phyloP scores from a whole-genome alignment of 2,888 invertebrate genomes.

The Acronicta alni region DNA sequence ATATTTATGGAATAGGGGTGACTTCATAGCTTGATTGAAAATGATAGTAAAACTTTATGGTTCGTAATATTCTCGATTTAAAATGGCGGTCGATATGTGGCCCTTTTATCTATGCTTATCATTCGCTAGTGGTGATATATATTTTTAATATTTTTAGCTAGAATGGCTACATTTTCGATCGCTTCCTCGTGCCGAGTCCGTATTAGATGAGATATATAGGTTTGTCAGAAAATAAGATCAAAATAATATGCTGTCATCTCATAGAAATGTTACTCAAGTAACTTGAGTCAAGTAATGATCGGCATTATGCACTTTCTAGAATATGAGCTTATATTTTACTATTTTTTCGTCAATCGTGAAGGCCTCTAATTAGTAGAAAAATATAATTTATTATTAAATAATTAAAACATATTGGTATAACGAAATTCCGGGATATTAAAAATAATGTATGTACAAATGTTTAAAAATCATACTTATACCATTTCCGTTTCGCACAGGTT shows the following conservation, averaged over 20 bases:
- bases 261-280: neutral
- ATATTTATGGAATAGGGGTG: constrained; percentile 38
- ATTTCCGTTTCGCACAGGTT: constrained; percentile 24
- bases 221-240: too few relatives aligned
- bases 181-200: constrained; percentile 10
- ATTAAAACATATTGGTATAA: constrained; percentile 22
- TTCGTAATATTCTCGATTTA: constrained; percentile 7
- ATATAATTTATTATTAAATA: constrained; percentile 37
- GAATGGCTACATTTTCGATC: constrained; percentile 3
- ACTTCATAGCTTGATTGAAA: constrained; percentile 38
- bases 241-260: too few relatives aligned
- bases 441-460: constrained; percentile 19
- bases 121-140: constrained; percentile 45
- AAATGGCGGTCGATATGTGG: constrained; percentile 2
- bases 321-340: neutral
- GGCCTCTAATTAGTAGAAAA: constrained; percentile 39
- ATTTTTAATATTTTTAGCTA: constrained; percentile 22
- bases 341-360: constrained; percentile 29
- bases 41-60: constrained; percentile 14
- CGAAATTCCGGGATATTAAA: constrained; percentile 5
- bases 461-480: constrained; percentile 19
- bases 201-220: too few relatives aligned
- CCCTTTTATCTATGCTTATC: constrained; percentile 18
- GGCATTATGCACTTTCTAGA: neutral
- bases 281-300: neutral